These are phyloP conservation scores for Microtus pennsylvanicus DNA, from an alignment of 2,113 vertebrate genomes.

Conservation along the genomic window DNA sequence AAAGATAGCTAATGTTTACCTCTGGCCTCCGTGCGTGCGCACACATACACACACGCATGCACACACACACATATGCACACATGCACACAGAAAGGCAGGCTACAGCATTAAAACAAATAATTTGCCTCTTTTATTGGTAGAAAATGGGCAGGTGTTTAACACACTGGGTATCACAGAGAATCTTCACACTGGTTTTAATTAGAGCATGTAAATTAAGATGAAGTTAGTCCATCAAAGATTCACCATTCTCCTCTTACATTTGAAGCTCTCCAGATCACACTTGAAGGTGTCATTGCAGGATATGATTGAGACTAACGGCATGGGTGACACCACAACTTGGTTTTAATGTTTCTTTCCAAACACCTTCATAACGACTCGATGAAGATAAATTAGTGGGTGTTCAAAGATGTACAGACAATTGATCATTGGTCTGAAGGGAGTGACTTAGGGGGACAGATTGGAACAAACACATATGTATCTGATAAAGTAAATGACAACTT, in stretches of 20 bases:
- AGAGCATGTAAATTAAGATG: conserved; percentile 17
- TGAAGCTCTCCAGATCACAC: neutral
- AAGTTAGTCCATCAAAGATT: neutral
- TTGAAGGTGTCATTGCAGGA: neutral
- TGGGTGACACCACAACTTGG: neutral
- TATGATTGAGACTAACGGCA: neutral
- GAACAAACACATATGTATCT: conserved; percentile 26
- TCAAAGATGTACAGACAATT: conserved; percentile 22
- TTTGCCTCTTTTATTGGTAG: conserved; percentile 31
- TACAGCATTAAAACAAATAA: conserved; percentile 69
- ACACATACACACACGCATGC: neutral
- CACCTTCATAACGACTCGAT: conserved; percentile 5
- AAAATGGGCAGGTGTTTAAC: conserved; percentile 59
- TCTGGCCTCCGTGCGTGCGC: no score
- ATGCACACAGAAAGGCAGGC: neutral
- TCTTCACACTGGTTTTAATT: conserved; percentile 47
- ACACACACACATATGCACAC: neutral
- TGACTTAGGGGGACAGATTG: conserved; percentile 13
- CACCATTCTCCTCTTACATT: neutral
- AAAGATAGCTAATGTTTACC: neutral
- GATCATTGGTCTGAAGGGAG: conserved; percentile 50
- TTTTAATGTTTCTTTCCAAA: neutral
- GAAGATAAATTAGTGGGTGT: conserved; percentile 61
- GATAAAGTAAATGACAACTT: conserved; percentile 7
- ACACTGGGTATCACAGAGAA: conserved; percentile 62